Evolutionary conservation across 2,888 invertebrate genomes (phyloP).

Genomic region (Oeneis ivallda): DNA sequence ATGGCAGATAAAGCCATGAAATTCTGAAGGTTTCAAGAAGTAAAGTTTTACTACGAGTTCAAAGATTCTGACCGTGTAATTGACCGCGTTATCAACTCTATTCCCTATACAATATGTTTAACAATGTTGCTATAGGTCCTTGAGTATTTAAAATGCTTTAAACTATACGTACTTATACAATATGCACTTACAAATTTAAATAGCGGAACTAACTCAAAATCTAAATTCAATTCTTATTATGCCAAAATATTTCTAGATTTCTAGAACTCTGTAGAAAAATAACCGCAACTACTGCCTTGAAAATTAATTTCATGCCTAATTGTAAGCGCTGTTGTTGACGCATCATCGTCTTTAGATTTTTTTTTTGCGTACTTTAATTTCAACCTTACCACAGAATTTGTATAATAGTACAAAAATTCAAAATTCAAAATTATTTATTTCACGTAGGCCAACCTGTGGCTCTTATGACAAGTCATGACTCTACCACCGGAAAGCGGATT

Average conservation of each 20-base stretch:
- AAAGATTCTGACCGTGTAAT: neutral
- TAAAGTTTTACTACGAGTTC: too few species aligned
- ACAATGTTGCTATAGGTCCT: too few species aligned
- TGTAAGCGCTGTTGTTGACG: constrained; percentile 4
- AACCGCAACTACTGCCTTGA: constrained; percentile 19
- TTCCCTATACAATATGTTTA: too few species aligned
- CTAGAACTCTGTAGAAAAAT: constrained; percentile 8
- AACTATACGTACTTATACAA: too few species aligned
- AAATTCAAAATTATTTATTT: too few species aligned
- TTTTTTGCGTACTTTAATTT: constrained; percentile 1
- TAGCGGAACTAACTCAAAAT: neutral
- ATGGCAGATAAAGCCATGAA: neutral
- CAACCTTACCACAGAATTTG: neutral
- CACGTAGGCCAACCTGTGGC: too few species aligned
- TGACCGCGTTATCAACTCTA: neutral
- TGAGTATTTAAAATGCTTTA: too few species aligned
- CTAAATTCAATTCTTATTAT: constrained; percentile 15
- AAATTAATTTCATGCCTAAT: constrained; percentile 31
- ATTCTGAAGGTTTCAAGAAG: neutral
- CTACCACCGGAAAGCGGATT: too few species aligned
- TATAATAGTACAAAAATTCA: too few species aligned
- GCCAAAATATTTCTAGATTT: neutral
- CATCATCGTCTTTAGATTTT: constrained; percentile 4
- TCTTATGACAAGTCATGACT: too few species aligned
- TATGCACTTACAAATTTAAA: neutral